Conservation (phyloP, 1,140 invertebrate species). For the Linepithema humile region DNA sequence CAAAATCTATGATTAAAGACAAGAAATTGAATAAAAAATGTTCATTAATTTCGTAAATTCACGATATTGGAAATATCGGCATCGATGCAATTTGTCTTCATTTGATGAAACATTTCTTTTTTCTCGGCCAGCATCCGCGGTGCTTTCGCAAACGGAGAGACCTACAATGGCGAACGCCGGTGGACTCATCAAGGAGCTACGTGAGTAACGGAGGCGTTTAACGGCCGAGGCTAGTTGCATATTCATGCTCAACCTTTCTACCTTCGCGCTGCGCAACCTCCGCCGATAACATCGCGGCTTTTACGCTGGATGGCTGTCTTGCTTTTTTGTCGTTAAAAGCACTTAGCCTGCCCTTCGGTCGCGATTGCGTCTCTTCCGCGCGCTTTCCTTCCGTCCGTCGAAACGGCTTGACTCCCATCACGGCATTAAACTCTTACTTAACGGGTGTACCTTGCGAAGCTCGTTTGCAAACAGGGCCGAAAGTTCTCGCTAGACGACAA, state of each 20-base stretch:
- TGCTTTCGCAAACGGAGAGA: background rate
- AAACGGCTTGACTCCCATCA: slow-evolving; percentile 13
- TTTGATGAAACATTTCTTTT: slow-evolving; percentile 46
- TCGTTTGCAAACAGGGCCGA: slow-evolving; percentile 16
- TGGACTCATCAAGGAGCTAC: slow-evolving; percentile 67
- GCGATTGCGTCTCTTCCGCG: slow-evolving; percentile 63
- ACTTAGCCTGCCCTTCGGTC: slow-evolving; percentile 68
- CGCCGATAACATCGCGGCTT: slow-evolving; percentile 71
- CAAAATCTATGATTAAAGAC: background rate
- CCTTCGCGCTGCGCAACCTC: slow-evolving; percentile 65
- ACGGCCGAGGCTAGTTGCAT: slow-evolving; percentile 73
- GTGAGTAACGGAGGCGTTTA: slow-evolving; percentile 74
- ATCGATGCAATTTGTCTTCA: background rate
- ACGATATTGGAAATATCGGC: background rate
- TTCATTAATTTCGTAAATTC: background rate
- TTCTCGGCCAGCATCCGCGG: background rate
- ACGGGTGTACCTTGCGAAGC: slow-evolving; percentile 8
- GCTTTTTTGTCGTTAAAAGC: slow-evolving; percentile 70
- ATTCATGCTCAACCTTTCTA: slow-evolving; percentile 72
- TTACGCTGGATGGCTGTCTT: slow-evolving; percentile 60
- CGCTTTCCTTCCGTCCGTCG: slow-evolving; percentile 36
- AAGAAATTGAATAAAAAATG: background rate
- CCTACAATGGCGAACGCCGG: background rate
- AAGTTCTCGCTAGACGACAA: background rate
- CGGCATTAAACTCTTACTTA: slow-evolving; percentile 60